Conservation (phyloP, 2,888 invertebrate species). For the Hypercompe scribonia region DNA sequence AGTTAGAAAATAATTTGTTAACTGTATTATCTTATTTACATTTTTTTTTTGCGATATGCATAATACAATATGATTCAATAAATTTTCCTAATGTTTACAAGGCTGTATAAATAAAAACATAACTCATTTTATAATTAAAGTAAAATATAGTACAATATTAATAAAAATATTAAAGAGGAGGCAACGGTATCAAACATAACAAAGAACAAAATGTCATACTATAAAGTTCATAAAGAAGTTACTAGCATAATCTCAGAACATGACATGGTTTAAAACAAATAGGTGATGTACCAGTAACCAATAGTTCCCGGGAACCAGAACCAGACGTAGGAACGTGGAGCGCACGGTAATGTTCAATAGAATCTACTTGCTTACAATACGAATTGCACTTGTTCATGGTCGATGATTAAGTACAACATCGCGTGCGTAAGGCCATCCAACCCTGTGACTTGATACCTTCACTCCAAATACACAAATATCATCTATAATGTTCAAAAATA, state of each 20-base stretch:
- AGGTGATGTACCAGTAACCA: conserved; percentile 61
- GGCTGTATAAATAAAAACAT: conserved; percentile 79
- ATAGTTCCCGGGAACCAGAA: conserved; percentile 39
- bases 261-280: conserved; percentile 55
- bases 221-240: conserved; percentile 61
- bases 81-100: conserved; percentile 73
- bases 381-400: conserved; percentile 57
- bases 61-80: conserved; percentile 68
- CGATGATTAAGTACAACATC: conserved; percentile 62
- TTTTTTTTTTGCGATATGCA: conserved; percentile 77
- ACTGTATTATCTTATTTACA: conserved; percentile 74
- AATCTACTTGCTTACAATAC: conserved; percentile 53
- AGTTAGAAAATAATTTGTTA: conserved; percentile 74
- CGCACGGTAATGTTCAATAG: conserved; percentile 43
- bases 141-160: conserved; percentile 74
- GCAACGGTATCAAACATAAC: conserved; percentile 82
- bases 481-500: conserved; percentile 57
- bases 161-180: conserved; percentile 69
- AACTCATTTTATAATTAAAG: conserved; percentile 71
- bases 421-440: conserved; percentile 69
- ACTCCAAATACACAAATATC: conserved; percentile 57
- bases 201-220: conserved; percentile 72
- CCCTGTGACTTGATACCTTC: conserved; percentile 69
- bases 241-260: conserved; percentile 78
- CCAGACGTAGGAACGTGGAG: conserved; percentile 46